A percentile compares a stretch with the other conserved stretches of the same genome.
phyloP scores from a whole-genome alignment of 2,113 vertebrate genomes.

The Chiloscyllium plagiosum region DNA sequence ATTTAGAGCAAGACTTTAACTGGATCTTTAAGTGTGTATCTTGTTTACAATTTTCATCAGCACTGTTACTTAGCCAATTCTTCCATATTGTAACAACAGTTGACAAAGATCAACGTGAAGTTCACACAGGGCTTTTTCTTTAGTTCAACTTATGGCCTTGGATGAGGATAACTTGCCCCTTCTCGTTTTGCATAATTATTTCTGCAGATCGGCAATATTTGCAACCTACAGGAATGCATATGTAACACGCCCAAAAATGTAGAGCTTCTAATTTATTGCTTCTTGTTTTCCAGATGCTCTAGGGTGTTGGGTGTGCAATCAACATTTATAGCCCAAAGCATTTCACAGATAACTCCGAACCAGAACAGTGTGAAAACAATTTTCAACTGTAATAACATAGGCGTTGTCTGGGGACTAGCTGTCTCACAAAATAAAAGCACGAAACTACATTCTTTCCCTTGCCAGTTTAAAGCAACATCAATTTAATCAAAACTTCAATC shows the following conservation, averaged over 20 bases:
- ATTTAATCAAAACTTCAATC: neutral
- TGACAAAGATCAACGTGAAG: no score
- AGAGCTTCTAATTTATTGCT: neutral
- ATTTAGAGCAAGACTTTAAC: neutral
- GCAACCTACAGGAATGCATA: neutral
- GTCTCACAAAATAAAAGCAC: neutral
- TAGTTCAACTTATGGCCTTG: no score
- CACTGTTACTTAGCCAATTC: no score
- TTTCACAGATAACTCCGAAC: neutral
- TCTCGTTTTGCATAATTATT: neutral
- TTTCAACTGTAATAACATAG: neutral
- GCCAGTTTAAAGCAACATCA: neutral
- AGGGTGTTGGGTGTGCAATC: neutral
- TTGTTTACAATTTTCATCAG: no score
- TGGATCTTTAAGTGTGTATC: no score
- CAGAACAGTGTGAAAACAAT: neutral
- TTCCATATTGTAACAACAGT: no score
- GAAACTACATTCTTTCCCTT: neutral
- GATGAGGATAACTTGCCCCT: neutral
- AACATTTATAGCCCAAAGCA: conserved; percentile 1
- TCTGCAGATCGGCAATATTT: neutral
- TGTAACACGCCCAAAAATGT: neutral
- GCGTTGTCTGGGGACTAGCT: neutral
- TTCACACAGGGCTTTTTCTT: no score
- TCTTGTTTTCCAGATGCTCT: neutral